Conservation (phyloP, 2,113 vertebrate genomes). For the Entelurus aequoreus region DNA sequence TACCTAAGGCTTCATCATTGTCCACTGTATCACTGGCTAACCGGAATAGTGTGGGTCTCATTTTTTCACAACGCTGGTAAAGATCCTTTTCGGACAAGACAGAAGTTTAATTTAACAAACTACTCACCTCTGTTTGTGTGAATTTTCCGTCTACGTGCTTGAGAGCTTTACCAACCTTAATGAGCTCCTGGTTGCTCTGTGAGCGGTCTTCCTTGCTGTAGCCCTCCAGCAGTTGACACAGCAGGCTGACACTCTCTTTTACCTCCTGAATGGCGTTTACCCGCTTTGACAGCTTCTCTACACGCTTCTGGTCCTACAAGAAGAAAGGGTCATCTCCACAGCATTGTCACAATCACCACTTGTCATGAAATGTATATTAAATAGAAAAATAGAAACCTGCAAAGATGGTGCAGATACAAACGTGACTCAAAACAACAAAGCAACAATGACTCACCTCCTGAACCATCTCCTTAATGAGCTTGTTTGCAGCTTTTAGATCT, state of each 20-base stretch:
- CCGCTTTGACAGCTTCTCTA: constrained; percentile 96
- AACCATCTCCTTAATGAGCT: constrained; percentile 98
- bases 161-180: constrained; percentile 78
- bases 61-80: constrained; percentile 94
- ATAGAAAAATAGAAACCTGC: not conserved
- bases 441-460: constrained; percentile 79
- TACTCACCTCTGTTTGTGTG: too few relatives aligned
- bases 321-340: not conserved
- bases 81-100: constrained; percentile 76
- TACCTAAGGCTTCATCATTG: constrained; percentile 94
- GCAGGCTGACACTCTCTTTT: constrained; percentile 88
- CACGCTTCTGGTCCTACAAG: constrained; percentile 87
- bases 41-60: constrained; percentile 93
- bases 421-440: constrained; percentile 6
- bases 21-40: constrained; percentile 96
- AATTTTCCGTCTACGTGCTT: constrained; percentile 10
- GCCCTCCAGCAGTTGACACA: constrained; percentile 88
- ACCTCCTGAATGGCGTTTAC: constrained; percentile 93
- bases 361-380: not conserved
- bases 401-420: not conserved
- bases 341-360: not conserved
- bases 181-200: constrained; percentile 84
- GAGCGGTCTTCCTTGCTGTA: constrained; percentile 79
- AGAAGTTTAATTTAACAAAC: constrained; percentile 5
- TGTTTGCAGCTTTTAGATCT: constrained; percentile 94